Conservation (phyloP, 2,888 invertebrate species). For the Allophyes oxyacanthae region DNA sequence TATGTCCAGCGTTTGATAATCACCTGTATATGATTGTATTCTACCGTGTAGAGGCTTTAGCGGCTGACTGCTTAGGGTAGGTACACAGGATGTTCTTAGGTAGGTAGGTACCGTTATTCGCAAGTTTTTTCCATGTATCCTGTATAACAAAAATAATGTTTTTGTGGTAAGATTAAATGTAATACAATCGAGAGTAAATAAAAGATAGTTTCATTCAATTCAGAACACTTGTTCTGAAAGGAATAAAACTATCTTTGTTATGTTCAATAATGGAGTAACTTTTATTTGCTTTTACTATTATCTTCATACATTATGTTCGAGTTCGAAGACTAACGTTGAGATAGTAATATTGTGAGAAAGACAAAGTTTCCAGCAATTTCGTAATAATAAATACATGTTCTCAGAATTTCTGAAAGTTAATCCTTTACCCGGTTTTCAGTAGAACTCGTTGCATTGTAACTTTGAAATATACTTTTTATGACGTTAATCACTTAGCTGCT, state of each 20-base stretch:
- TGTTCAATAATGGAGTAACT: background rate
- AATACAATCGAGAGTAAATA: too few species aligned
- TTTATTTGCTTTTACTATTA: background rate
- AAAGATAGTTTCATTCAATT: background rate
- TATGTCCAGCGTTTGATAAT: too few species aligned
- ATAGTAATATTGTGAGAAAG: background rate
- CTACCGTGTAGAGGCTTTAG: too few species aligned
- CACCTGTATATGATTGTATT: too few species aligned
- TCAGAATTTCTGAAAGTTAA: constrained; percentile 8
- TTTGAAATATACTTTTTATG: constrained; percentile 19
- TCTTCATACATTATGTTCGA: background rate
- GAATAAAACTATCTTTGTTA: background rate
- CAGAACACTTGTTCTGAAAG: background rate
- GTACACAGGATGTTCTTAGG: too few species aligned
- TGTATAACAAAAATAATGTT: too few species aligned
- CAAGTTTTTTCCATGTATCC: too few species aligned
- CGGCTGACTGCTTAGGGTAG: too few species aligned
- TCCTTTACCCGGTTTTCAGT: constrained; percentile 2
- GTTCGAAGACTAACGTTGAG: constrained; percentile 1
- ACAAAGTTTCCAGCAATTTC: background rate
- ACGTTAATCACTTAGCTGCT: constrained; percentile 35
- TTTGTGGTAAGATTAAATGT: too few species aligned
- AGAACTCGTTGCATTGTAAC: background rate
- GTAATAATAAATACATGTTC: constrained; percentile 9
- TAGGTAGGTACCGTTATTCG: too few species aligned